Evolutionary conservation across 2,797 vertebrate species (phyloP), one percentile per base, ranked within the genome.

Genomic region (Myotis pilosus): DNA sequence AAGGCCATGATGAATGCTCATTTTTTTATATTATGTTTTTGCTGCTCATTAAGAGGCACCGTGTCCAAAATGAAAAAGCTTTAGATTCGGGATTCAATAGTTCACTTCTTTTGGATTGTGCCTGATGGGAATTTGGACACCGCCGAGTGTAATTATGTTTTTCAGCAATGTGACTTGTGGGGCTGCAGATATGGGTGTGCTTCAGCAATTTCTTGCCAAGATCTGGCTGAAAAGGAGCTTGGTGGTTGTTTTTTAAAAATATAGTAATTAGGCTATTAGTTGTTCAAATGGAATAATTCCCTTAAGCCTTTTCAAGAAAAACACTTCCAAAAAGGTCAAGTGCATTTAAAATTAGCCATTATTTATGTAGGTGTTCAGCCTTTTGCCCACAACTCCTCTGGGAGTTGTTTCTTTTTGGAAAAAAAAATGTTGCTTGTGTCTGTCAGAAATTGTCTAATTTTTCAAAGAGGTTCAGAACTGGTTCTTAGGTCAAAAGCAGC

Each of bases 281-380:
- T 85, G 74, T 94, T 68, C 13, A 96, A 94, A 69, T 94, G 47
- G 87, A 51, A 83, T 95, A 97, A 96, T 87, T n/a, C 13, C 47
- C 94, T 69, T 75, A 97, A 92, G 71, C 90, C 78, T 92, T 66
- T 90, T 92, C 38, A 96, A 96, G 94, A 96, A 81, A 96, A 97
- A 91, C 62, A 95, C 86, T 96, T 96, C 71, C 69, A 30, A 89
- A 96, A 87, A 89, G 92, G 92, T 57, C 80, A 81, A 94, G 94
- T 89, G 15, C 53, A 19, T 95, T 97, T 95, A 89, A 97, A 96
- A 91, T 83, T 13, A 92, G 89, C 84, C 69, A 5, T 92, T 89
- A 79, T 79, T 94, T 71, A 95, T 3, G 8, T 44, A 83, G 80
- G 78, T 76, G 17, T 76, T 86, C 60, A 68, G 57, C 20, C 15